phyloP scores from a whole-genome alignment of 1,140 invertebrate genomes.

The Zaprionus lachaisei region DNA sequence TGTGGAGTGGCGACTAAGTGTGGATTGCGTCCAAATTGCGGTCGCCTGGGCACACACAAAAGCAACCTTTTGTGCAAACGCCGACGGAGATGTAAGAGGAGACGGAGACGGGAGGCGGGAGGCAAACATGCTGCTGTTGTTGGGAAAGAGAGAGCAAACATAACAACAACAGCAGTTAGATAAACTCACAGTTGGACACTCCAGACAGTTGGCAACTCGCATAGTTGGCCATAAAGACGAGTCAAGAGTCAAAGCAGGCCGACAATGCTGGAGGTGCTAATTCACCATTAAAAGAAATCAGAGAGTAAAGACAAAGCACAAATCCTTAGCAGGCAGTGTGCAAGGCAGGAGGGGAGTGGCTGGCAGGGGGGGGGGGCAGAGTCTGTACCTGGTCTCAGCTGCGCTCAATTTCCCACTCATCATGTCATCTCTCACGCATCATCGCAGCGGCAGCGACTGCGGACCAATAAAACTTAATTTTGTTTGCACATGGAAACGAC shows the following conservation, averaged over 20 bases:
- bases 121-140: conserved; percentile 1
- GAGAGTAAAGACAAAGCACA: conserved; percentile 25
- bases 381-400: conserved; percentile 17
- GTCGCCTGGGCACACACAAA: conserved; percentile 57
- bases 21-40: conserved; percentile 59
- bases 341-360: too few species aligned
- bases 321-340: conserved; percentile 12
- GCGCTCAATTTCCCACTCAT: conserved; percentile 55
- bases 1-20: conserved; percentile 8
- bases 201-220: not conserved
- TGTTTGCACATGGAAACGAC: conserved; percentile 62
- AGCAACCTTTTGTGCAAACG: conserved; percentile 69
- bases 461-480: conserved; percentile 82
- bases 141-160: conserved; percentile 48
- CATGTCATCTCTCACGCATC: conserved; percentile 66
- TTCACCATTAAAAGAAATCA: conserved; percentile 83
- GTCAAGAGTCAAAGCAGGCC: conserved; percentile 30
- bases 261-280: conserved; percentile 65
- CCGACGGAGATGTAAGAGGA: conserved; percentile 13
- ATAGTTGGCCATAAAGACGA: conserved; percentile 60
- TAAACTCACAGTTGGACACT: too few species aligned
- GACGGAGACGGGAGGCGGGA: conserved; percentile 10
- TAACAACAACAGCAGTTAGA: not conserved
- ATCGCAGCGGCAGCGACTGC: conserved; percentile 39
- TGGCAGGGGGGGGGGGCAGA: not conserved